Conservation (phyloP, 2,888 invertebrate genomes). For the Aleiodes leptofemur region DNA sequence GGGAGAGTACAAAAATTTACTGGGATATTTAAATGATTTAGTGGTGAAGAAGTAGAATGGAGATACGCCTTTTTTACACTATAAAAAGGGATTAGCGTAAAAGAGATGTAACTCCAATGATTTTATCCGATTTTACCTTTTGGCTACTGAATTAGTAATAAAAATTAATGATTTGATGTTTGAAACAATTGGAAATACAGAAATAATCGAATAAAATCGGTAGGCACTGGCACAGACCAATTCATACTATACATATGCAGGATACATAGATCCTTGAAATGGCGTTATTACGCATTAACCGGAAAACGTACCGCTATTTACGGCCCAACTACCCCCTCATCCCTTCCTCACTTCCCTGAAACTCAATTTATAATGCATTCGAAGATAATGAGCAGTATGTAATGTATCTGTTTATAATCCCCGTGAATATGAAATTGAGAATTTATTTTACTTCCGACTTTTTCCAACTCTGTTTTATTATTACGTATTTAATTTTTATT, state of each 20-base stretch:
- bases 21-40: too few species aligned
- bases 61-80: too few species aligned
- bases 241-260: not conserved
- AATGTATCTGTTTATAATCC: conserved; percentile 61
- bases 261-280: conserved; percentile 15
- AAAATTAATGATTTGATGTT: conserved; percentile 62
- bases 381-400: conserved; percentile 73
- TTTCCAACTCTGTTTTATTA: not conserved
- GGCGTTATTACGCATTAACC: conserved; percentile 65
- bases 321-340: conserved; percentile 58
- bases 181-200: conserved; percentile 69
- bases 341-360: not conserved
- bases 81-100: too few species aligned
- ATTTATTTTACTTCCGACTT: conserved; percentile 30
- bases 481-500: conserved; percentile 12
- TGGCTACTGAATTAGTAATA: too few species aligned
- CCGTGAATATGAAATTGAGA: conserved; percentile 27
- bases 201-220: conserved; percentile 72
- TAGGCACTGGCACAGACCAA: conserved; percentile 64
- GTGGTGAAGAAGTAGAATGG: too few species aligned
- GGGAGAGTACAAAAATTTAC: not conserved
- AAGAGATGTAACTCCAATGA: too few species aligned
- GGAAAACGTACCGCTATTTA: conserved; percentile 67
- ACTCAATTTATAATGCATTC: conserved; percentile 68
- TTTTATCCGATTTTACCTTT: too few species aligned